Conservation (phyloP, 2,888 invertebrate genomes). For the Athalia cordata region DNA sequence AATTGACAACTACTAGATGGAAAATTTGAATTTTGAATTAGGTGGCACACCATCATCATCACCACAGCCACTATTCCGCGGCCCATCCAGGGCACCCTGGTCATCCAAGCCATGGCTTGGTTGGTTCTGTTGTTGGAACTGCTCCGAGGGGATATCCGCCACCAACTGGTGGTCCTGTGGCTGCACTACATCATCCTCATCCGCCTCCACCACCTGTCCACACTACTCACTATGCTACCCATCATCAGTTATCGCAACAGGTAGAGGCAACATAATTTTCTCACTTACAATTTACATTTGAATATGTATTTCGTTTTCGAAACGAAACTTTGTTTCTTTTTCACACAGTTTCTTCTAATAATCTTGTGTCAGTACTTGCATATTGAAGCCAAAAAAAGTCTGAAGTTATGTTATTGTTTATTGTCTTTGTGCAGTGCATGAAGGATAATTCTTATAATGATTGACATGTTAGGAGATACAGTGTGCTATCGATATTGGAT, state of each 20-base stretch:
- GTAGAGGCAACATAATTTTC: slow-evolving; percentile 52
- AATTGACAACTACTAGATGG: slow-evolving; percentile 2
- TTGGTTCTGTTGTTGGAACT: slow-evolving; percentile 64
- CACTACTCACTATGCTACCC: slow-evolving; percentile 66
- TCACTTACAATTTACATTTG: not conserved
- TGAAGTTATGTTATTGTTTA: not conserved
- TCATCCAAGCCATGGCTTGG: slow-evolving; percentile 59
- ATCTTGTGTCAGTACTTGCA: too few relatives aligned
- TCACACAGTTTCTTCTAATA: too few relatives aligned
- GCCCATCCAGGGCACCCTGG: slow-evolving; percentile 66
- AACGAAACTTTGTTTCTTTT: too few relatives aligned
- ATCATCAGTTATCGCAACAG: slow-evolving; percentile 70
- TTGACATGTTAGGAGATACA: not conserved
- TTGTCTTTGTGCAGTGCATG: not conserved
- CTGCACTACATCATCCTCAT: slow-evolving; percentile 66
- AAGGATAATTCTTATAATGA: not conserved
- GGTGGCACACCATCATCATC: slow-evolving; percentile 65
- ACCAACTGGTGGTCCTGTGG: slow-evolving; percentile 66
- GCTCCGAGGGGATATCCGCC: slow-evolving; percentile 68
- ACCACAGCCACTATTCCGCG: slow-evolving; percentile 66
- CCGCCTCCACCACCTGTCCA: slow-evolving; percentile 67
- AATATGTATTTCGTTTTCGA: too few relatives aligned
- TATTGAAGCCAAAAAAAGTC: not conserved
- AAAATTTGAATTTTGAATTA: slow-evolving; percentile 45
- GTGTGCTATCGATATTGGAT: not conserved